Conservation (phyloP, 2,888 invertebrate species). For the Leptopilina myrica region DNA sequence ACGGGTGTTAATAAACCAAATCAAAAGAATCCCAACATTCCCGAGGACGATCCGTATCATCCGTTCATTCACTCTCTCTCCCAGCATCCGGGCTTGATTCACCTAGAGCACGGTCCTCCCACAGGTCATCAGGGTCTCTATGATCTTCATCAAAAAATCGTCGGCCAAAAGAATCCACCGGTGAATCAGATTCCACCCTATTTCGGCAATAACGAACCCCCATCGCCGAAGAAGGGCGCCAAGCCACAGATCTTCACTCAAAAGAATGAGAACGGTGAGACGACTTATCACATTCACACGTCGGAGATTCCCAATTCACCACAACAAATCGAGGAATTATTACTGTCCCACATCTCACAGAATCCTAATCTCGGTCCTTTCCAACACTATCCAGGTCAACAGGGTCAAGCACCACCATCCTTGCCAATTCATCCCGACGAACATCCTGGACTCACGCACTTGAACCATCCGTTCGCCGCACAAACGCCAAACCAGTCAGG, state of each 20-base stretch:
- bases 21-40: slow-evolving; percentile 52
- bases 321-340: slow-evolving; percentile 73
- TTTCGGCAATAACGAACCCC: slow-evolving; percentile 54
- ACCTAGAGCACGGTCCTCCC: slow-evolving; percentile 65
- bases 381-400: slow-evolving; percentile 69
- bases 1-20: slow-evolving; percentile 52
- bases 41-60: slow-evolving; percentile 60
- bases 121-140: slow-evolving; percentile 68
- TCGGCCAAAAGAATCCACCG: slow-evolving; percentile 61
- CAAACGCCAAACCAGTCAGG: slow-evolving; percentile 72
- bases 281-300: slow-evolving; percentile 72
- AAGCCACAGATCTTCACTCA: slow-evolving; percentile 70
- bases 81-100: slow-evolving; percentile 70
- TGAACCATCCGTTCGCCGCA: slow-evolving; percentile 72
- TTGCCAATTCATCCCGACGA: slow-evolving; percentile 66
- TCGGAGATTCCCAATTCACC: slow-evolving; percentile 70
- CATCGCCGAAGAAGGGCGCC: slow-evolving; percentile 65
- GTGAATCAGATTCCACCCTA: slow-evolving; percentile 62
- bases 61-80: slow-evolving; percentile 64
- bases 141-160: slow-evolving; percentile 69
- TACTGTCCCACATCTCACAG: slow-evolving; percentile 74
- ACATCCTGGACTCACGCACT: slow-evolving; percentile 67
- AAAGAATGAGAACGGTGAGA: slow-evolving; percentile 71
- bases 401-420: slow-evolving; percentile 59
- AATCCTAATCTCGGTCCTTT: slow-evolving; percentile 70